These are phyloP conservation scores for Pangasius djambal DNA, from an alignment of 2,797 vertebrate species.

Conservation along the genomic window DNA sequence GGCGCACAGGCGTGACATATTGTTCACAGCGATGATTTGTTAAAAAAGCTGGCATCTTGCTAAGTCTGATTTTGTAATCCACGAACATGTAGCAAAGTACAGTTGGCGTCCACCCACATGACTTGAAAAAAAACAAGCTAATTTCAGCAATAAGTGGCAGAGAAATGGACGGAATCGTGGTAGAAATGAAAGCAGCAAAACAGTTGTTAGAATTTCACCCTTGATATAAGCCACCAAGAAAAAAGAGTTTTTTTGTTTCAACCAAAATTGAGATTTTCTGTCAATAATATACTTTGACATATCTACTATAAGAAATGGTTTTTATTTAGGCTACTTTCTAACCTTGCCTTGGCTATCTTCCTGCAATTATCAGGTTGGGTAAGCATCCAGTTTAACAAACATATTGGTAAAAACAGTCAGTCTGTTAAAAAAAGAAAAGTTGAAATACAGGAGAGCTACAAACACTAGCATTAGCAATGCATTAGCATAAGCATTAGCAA, in stretches of 20 bases:
- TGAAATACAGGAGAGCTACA: no score
- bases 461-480: no score
- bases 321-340: background rate
- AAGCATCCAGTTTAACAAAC: background rate
- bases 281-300: background rate
- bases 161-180: background rate
- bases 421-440: no score
- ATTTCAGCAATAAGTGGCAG: background rate
- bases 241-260: background rate
- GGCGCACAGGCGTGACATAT: slow-evolving; percentile 6
- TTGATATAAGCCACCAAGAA: background rate
- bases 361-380: no score
- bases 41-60: slow-evolving; percentile 3
- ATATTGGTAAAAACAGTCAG: background rate
- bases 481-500: no score
- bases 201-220: background rate
- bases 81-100: background rate
- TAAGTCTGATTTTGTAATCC: background rate
- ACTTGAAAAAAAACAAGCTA: background rate
- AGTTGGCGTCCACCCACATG: background rate
- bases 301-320: background rate
- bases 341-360: background rate
- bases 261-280: background rate
- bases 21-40: slow-evolving; percentile 18
- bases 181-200: background rate